phyloP scores from a whole-genome alignment of 1,140 invertebrate genomes.

The Solen grandis region DNA sequence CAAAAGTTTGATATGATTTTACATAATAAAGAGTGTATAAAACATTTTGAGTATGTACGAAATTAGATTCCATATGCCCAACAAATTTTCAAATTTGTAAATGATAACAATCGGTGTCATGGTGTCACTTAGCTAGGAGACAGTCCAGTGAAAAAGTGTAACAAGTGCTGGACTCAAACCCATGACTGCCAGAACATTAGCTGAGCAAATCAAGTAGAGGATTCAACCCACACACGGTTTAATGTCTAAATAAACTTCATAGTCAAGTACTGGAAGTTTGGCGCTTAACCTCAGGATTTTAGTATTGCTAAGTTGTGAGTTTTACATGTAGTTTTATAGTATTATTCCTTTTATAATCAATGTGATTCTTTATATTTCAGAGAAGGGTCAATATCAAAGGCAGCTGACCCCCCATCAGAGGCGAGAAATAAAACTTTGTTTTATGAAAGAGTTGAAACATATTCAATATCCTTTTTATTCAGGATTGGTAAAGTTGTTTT shows the following conservation, averaged over 20 bases:
- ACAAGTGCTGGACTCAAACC: too few relatives aligned
- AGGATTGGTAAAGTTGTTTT: neutral
- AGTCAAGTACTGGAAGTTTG: neutral
- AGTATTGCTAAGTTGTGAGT: neutral
- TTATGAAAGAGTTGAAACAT: constrained; percentile 35
- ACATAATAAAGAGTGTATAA: neutral
- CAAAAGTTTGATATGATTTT: neutral
- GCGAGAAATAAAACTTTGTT: constrained; percentile 19
- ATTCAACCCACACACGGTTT: neutral
- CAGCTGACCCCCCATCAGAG: neutral
- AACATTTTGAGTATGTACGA: too few relatives aligned
- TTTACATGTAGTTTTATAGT: neutral
- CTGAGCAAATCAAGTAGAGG: too few relatives aligned
- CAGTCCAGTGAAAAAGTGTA: too few relatives aligned
- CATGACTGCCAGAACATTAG: too few relatives aligned
- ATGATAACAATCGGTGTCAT: too few relatives aligned
- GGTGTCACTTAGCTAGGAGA: too few relatives aligned
- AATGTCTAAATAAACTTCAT: neutral
- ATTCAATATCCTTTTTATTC: constrained; percentile 39
- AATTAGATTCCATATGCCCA: too few relatives aligned
- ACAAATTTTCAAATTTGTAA: too few relatives aligned
- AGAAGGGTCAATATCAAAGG: neutral
- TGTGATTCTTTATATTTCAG: neutral
- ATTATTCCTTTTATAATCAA: neutral
- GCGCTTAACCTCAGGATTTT: neutral